These are phyloP conservation scores for Melipona beecheii DNA, from an alignment of 2,888 invertebrate genomes.

Conservation along the genomic window DNA sequence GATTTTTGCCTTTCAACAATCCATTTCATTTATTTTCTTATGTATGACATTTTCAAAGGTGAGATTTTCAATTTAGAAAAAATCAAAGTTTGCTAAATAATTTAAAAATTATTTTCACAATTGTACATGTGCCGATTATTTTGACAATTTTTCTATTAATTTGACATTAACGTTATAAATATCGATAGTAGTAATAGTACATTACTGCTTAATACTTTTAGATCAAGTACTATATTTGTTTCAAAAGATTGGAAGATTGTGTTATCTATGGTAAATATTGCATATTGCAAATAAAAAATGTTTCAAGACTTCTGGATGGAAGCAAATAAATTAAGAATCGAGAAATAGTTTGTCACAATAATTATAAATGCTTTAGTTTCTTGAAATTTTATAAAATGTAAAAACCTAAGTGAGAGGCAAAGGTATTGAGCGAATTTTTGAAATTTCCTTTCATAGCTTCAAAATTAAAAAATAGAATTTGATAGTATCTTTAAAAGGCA, in stretches of 20 bases:
- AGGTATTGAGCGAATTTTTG: too few species aligned
- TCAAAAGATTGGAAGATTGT: too few species aligned
- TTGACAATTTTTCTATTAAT: background rate
- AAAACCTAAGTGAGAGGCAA: too few species aligned
- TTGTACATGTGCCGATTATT: background rate
- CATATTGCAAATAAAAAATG: too few species aligned
- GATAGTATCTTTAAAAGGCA: background rate
- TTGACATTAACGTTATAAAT: background rate
- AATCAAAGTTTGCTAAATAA: background rate
- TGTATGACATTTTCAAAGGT: background rate
- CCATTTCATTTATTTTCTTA: background rate
- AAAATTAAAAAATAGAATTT: too few species aligned
- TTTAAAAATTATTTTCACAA: background rate
- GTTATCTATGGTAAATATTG: too few species aligned
- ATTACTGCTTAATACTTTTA: too few species aligned
- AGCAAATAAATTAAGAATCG: too few species aligned
- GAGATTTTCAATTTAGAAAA: background rate
- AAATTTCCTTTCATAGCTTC: too few species aligned
- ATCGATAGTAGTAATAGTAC: background rate
- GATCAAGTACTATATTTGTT: too few species aligned
- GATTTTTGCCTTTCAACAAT: background rate
- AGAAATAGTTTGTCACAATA: too few species aligned
- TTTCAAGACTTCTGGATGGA: too few species aligned
- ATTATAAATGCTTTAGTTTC: background rate
- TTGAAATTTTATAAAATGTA: background rate